These are phyloP conservation scores for Bovichtus variegatus DNA, from an alignment of 2,797 vertebrate genomes.

Conservation along the genomic window DNA sequence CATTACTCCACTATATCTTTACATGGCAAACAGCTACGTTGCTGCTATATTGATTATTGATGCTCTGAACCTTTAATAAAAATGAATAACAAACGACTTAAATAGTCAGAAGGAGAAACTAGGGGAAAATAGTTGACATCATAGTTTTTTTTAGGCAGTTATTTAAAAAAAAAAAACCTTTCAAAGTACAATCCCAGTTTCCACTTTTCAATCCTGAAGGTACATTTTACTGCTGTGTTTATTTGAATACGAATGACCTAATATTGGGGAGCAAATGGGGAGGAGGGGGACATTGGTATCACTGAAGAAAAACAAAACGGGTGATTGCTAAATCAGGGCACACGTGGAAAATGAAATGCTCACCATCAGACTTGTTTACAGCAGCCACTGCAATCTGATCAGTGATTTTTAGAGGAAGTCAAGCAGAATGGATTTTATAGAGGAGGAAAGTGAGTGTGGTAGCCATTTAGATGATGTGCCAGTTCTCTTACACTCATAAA, in stretches of 20 bases:
- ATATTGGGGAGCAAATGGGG: constrained; percentile 42
- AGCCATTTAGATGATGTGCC: neutral
- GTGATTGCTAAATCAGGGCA: constrained; percentile 15
- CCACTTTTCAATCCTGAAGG: constrained; percentile 31
- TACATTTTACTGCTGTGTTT: constrained; percentile 29
- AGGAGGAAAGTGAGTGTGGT: constrained; percentile 8
- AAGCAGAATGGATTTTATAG: neutral
- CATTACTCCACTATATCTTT: no score
- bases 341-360: constrained; percentile 27
- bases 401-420: constrained; percentile 1
- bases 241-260: constrained; percentile 43
- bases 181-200: constrained; percentile 42
- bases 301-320: constrained; percentile 37
- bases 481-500: constrained; percentile 12
- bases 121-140: neutral
- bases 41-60: no score
- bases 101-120: neutral
- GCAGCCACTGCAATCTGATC: constrained; percentile 2
- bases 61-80: no score
- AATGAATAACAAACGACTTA: neutral
- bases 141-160: constrained; percentile 19
- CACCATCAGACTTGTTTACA: constrained; percentile 5
- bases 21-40: no score
- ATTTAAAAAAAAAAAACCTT: neutral
- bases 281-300: constrained; percentile 16